Conservation (phyloP, 2,797 vertebrate genomes). For the Furcifer pardalis region DNA sequence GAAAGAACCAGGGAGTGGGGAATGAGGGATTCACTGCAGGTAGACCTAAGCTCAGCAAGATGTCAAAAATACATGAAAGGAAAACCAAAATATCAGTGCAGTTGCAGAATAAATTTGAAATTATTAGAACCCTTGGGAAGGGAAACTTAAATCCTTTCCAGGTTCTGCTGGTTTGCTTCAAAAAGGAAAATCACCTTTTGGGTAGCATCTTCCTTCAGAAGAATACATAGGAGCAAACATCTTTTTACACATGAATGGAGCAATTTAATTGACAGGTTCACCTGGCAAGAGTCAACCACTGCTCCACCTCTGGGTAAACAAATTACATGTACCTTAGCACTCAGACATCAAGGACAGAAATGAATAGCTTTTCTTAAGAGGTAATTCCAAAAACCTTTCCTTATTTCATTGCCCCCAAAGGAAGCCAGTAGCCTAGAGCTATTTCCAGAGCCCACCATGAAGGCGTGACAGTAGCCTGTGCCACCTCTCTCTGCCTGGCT, state of each 20-base stretch:
- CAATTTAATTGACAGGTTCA: not conserved
- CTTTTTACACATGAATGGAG: not conserved
- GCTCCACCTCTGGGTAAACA: too few relatives aligned
- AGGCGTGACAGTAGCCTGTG: not conserved
- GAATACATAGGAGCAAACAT: not conserved
- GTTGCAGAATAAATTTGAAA: too few relatives aligned
- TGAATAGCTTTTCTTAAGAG: not conserved
- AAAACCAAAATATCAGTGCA: too few relatives aligned
- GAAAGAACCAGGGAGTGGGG: not conserved
- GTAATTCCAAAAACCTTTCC: not conserved
- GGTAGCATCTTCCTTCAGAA: not conserved
- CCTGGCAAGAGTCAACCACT: not conserved
- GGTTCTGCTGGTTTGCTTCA: not conserved
- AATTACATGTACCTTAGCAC: not conserved
- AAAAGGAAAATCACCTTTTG: not conserved
- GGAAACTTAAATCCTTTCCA: not conserved
- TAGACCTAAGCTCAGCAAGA: not conserved
- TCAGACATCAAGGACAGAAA: not conserved
- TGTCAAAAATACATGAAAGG: not conserved
- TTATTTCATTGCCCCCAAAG: not conserved
- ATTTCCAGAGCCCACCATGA: not conserved
- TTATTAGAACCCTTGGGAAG: too few relatives aligned
- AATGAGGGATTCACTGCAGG: not conserved
- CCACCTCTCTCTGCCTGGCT: not conserved
- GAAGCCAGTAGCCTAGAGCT: not conserved